These are phyloP conservation scores for Octonoba sinensis DNA, from an alignment of 2,888 invertebrate species.

Conservation along the genomic window DNA sequence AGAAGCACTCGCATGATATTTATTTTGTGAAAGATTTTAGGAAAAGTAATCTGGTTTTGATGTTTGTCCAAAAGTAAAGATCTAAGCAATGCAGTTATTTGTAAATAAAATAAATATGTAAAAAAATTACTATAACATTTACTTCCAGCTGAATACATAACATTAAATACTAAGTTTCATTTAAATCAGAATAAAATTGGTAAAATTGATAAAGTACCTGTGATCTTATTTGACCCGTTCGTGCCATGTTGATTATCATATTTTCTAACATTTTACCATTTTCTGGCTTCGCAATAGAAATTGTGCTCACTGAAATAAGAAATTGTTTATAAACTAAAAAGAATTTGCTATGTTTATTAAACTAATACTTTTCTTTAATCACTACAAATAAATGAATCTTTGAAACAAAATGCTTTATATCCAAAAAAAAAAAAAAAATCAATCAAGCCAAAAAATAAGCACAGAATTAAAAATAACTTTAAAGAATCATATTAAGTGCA, in stretches of 20 bases:
- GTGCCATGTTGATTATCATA: constrained; percentile 94
- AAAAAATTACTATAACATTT: too few relatives aligned
- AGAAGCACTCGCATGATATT: too few relatives aligned
- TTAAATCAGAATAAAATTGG: too few relatives aligned
- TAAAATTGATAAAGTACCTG: constrained; percentile 73
- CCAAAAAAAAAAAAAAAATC: constrained; percentile 25
- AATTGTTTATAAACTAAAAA: background rate
- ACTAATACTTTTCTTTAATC: background rate
- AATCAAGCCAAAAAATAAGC: constrained; percentile 5
- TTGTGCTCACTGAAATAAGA: constrained; percentile 83
- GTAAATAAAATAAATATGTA: too few relatives aligned
- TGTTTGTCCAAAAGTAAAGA: too few relatives aligned
- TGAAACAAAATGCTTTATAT: background rate
- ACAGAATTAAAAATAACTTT: too few relatives aligned
- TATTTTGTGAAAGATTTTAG: too few relatives aligned
- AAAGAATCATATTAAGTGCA: too few relatives aligned
- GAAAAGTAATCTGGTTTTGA: too few relatives aligned
- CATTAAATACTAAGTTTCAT: too few relatives aligned
- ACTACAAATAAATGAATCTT: background rate
- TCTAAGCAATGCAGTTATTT: too few relatives aligned
- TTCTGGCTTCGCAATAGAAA: constrained; percentile 94
- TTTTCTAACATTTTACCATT: constrained; percentile 95
- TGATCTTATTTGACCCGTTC: constrained; percentile 86
- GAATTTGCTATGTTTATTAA: background rate
- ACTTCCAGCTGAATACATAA: too few relatives aligned